Evolutionary conservation across 2,113 vertebrate genomes (phyloP).

Genomic region (Paramisgurnus dabryanus): DNA sequence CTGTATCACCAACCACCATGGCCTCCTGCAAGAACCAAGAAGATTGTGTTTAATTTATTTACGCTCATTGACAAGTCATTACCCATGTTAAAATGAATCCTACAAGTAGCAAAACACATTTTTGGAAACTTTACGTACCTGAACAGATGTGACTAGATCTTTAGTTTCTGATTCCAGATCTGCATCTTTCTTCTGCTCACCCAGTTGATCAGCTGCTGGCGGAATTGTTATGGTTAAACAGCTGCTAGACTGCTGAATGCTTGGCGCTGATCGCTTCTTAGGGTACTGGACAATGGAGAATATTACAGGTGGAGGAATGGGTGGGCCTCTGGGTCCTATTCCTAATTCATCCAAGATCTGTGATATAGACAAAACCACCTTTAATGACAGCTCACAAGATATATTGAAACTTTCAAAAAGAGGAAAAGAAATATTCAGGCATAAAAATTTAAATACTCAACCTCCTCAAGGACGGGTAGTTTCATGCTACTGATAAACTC

Average conservation of each 20-base stretch:
- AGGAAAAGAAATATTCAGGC: background rate
- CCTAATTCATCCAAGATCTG: constrained; percentile 83
- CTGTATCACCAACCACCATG: background rate
- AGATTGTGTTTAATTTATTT: background rate
- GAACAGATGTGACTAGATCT: background rate
- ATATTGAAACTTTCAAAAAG: background rate
- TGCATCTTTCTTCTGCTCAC: constrained; percentile 66
- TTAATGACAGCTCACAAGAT: background rate
- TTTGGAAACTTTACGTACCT: constrained; percentile 65
- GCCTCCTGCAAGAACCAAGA: constrained; percentile 61
- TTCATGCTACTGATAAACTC: constrained; percentile 67
- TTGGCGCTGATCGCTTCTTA: constrained; percentile 50
- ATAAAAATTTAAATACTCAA: constrained; percentile 48
- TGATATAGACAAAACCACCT: constrained; percentile 11
- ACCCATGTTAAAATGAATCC: background rate
- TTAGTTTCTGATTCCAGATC: constrained; percentile 55
- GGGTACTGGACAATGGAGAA: constrained; percentile 83
- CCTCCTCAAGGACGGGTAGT: constrained; percentile 76
- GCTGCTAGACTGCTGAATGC: constrained; percentile 47
- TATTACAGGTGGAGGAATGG: constrained; percentile 70
- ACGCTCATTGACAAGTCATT: background rate
- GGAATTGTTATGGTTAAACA: constrained; percentile 76
- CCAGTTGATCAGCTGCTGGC: constrained; percentile 40
- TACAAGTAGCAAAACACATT: background rate
- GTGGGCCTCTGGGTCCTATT: constrained; percentile 75